Percentiles rank a stretch among this genome's conserved stretches.
phyloP scores from a whole-genome alignment of 1,140 invertebrate genomes.

The Mactra quadrangularis region DNA sequence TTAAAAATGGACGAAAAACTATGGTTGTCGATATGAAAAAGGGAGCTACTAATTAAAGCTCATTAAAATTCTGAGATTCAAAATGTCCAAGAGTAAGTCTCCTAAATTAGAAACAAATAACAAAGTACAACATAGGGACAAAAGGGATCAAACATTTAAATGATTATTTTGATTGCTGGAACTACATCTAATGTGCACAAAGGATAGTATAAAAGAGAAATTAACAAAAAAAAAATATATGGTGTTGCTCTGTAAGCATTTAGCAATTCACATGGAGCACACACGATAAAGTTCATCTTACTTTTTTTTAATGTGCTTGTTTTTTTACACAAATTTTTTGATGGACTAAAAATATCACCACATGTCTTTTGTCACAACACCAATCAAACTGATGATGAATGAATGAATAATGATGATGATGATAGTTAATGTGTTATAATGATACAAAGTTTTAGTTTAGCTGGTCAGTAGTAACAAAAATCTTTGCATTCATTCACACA shows the following conservation, averaged over 20 bases:
- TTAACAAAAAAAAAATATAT: not conserved
- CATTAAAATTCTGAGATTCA: too few species aligned
- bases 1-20: too few species aligned
- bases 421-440: slow-evolving; percentile 5
- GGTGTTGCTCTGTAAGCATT: not conserved
- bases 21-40: too few species aligned
- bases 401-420: slow-evolving; percentile 49
- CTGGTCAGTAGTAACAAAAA: too few species aligned
- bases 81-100: too few species aligned
- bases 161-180: not conserved
- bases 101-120: not conserved
- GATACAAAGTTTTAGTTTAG: too few species aligned
- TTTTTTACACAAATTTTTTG: not conserved
- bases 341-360: slow-evolving; percentile 57
- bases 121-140: not conserved
- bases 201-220: slow-evolving; percentile 12
- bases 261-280: too few species aligned
- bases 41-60: too few species aligned
- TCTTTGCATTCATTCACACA: too few species aligned
- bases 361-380: slow-evolving; percentile 5
- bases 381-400: slow-evolving; percentile 40
- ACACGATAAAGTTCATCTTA: too few species aligned
- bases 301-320: too few species aligned
- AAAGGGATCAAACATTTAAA: not conserved
- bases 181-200: slow-evolving; percentile 41